phyloP scores from a whole-genome alignment of 2,888 invertebrate genomes.

The Tetranychus piercei region DNA sequence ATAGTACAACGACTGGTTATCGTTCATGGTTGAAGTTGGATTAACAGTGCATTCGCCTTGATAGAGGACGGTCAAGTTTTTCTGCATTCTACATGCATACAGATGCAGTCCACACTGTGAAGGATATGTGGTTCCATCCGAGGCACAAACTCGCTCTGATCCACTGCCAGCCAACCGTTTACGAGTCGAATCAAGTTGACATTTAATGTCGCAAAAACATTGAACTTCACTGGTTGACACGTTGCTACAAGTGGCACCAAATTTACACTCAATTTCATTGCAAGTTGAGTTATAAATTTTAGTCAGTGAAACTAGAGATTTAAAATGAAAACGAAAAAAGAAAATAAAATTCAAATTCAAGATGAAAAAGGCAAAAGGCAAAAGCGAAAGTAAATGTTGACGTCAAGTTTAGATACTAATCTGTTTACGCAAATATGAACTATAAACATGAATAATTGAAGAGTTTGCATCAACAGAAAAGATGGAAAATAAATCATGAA shows the following conservation, averaged over 20 bases:
- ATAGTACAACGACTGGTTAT: no score
- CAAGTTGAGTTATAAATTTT: constrained; percentile 31
- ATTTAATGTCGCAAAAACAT: constrained; percentile 39
- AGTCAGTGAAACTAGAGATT: not conserved
- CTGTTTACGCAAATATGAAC: no score
- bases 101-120: constrained; percentile 59
- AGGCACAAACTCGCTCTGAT: constrained; percentile 50
- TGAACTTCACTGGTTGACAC: constrained; percentile 46
- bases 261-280: constrained; percentile 57
- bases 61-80: constrained; percentile 50
- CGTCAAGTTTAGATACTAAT: no score
- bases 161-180: not conserved
- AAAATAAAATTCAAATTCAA: not conserved
- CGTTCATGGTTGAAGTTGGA: constrained; percentile 42
- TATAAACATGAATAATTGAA: no score
- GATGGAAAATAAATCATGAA: not conserved
- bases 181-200: not conserved
- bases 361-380: no score
- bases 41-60: constrained; percentile 32
- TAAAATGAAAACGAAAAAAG: not conserved
- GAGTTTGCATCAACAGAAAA: no score
- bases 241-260: constrained; percentile 50
- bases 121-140: constrained; percentile 61
- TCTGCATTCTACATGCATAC: constrained; percentile 55
- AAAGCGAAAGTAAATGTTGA: no score